Conservation (phyloP, 2,113 vertebrate genomes). For the Dolichotis patagonum region DNA sequence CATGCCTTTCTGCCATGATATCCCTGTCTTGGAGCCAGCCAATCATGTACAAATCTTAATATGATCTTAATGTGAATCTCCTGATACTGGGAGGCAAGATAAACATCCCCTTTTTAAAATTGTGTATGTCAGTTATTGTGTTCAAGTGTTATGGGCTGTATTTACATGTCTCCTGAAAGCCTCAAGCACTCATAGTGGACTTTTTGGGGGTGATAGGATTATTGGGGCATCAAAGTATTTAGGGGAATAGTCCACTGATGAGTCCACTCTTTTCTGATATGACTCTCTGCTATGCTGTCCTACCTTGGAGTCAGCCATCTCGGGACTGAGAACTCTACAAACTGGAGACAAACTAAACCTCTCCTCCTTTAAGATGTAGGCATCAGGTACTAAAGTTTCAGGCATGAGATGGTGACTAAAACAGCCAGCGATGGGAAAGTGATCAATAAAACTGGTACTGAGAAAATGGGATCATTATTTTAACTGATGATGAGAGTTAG, state of each 20-base stretch:
- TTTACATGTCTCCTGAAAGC: neutral
- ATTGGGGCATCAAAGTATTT: neutral
- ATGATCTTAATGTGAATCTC: no score
- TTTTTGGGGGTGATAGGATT: neutral
- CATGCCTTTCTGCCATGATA: neutral
- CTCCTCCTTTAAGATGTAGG: neutral
- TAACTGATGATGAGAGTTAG: neutral
- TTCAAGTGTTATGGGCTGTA: neutral
- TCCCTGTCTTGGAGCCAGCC: neutral
- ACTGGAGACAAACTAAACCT: neutral
- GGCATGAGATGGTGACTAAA: neutral
- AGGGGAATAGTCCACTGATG: neutral
- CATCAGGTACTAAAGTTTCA: neutral
- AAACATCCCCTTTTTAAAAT: neutral
- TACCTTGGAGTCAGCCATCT: neutral
- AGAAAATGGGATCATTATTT: neutral
- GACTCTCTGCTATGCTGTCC: no score
- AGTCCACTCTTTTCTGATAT: neutral
- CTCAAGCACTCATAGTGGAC: neutral
- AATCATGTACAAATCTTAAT: neutral
- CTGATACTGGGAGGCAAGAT: neutral
- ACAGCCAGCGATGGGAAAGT: neutral
- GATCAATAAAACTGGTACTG: neutral
- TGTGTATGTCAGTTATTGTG: neutral
- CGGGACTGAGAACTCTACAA: neutral